A percentile compares a stretch with the other conserved stretches of the same genome.
phyloP scores from a whole-genome alignment of 2,113 vertebrate species.

The Falco punctatus region DNA sequence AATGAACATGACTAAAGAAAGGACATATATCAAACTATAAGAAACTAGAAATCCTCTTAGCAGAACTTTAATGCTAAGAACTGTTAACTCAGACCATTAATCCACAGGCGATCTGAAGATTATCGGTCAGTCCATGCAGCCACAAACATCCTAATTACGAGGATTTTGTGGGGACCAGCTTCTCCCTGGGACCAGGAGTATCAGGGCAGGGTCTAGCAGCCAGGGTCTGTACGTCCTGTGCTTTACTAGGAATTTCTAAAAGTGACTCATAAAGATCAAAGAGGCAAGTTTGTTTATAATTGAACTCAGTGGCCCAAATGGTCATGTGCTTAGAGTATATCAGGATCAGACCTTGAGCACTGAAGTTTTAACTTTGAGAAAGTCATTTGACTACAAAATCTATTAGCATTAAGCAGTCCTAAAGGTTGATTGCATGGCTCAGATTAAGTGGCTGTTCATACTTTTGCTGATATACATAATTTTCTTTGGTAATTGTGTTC shows the following conservation, averaged over 20 bases:
- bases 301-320: not conserved
- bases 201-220: not conserved
- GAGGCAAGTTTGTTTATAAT: not conserved
- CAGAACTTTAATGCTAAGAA: not conserved
- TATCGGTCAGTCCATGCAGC: not conserved
- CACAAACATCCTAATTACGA: not conserved
- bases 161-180: not conserved
- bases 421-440: constrained; percentile 12
- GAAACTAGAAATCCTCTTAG: not conserved
- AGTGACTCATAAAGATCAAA: not conserved
- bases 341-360: not conserved
- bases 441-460: constrained; percentile 10
- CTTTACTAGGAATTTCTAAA: not conserved
- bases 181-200: not conserved
- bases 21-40: not conserved
- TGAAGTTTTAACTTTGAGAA: not conserved
- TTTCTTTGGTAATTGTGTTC: not conserved
- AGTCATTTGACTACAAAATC: not conserved
- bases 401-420: not conserved
- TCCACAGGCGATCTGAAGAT: not conserved
- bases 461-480: not conserved
- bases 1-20: not conserved
- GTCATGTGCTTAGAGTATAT: not conserved
- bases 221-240: not conserved
- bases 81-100: not conserved